Conservation (phyloP, 2,888 invertebrate genomes). For the Athripsodes cinereus region DNA sequence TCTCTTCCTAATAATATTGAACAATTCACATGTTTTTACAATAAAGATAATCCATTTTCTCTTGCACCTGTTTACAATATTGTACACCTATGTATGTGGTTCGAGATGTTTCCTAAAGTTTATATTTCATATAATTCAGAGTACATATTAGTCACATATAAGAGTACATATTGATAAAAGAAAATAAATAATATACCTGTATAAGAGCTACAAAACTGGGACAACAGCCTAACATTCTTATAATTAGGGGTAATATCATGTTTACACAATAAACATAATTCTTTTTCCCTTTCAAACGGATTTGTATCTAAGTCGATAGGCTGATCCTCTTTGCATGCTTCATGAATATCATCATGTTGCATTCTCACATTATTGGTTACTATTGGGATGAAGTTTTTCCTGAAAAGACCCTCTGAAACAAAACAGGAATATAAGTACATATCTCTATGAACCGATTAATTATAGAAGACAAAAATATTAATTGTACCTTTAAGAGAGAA, state of each 20-base stretch:
- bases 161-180: background rate
- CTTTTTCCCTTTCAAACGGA: conserved; percentile 71
- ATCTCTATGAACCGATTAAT: too few relatives aligned
- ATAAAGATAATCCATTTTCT: too few relatives aligned
- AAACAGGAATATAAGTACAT: too few relatives aligned
- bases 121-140: too few relatives aligned
- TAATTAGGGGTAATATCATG: conserved; percentile 77
- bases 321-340: conserved; percentile 32
- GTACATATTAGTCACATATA: too few relatives aligned
- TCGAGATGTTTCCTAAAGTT: too few relatives aligned
- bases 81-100: too few relatives aligned
- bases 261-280: conserved; percentile 77
- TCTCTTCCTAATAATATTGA: too few relatives aligned
- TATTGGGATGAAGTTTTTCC: background rate
- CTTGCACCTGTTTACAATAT: too few relatives aligned
- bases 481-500: too few relatives aligned
- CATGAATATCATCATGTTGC: conserved; percentile 6
- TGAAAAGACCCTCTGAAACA: conserved; percentile 5
- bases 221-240: conserved; percentile 85
- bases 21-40: too few relatives aligned
- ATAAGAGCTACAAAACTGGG: conserved; percentile 93
- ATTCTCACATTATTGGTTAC: conserved; percentile 1
- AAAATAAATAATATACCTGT: conserved; percentile 55
- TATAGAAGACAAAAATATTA: too few relatives aligned
- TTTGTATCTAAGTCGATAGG: conserved; percentile 62